A percentile compares a stretch with the other conserved stretches of the same genome.
phyloP scores from a whole-genome alignment of 2,888 invertebrate genomes.

The Drosophila parthenogenetica region DNA sequence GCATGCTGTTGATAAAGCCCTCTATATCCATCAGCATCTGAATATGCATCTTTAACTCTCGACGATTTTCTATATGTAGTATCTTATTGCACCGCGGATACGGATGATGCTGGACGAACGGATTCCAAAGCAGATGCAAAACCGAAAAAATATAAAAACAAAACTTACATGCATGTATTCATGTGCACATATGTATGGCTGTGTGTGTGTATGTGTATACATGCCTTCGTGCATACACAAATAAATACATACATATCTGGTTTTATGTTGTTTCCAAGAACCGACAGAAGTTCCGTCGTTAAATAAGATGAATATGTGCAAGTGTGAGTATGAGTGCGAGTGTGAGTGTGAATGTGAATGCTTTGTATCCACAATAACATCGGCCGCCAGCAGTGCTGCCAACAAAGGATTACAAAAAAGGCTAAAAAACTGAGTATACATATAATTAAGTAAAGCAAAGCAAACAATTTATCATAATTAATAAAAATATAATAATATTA shows the following conservation, averaged over 20 bases:
- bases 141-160: conserved; percentile 6
- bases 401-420: no score
- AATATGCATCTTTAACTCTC: conserved; percentile 4
- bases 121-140: conserved; percentile 39
- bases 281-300: conserved; percentile 63
- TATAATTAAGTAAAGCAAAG: no score
- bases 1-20: background rate
- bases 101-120: conserved; percentile 32
- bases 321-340: conserved; percentile 37
- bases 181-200: background rate
- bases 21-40: background rate
- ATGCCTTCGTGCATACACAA: conserved; percentile 6
- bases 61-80: conserved; percentile 15
- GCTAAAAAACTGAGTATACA: no score
- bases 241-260: conserved; percentile 51
- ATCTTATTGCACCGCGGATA: conserved; percentile 32
- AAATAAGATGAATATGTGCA: conserved; percentile 60
- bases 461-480: no score
- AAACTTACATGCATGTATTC: conserved; percentile 18
- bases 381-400: background rate
- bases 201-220: conserved; percentile 4
- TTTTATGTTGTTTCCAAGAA: conserved; percentile 72
- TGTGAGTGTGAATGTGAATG: conserved; percentile 31
- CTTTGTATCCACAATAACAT: conserved; percentile 39
- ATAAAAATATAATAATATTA: no score